Conservation (phyloP, 2,888 invertebrate species). For the Podabrus alpinus region DNA sequence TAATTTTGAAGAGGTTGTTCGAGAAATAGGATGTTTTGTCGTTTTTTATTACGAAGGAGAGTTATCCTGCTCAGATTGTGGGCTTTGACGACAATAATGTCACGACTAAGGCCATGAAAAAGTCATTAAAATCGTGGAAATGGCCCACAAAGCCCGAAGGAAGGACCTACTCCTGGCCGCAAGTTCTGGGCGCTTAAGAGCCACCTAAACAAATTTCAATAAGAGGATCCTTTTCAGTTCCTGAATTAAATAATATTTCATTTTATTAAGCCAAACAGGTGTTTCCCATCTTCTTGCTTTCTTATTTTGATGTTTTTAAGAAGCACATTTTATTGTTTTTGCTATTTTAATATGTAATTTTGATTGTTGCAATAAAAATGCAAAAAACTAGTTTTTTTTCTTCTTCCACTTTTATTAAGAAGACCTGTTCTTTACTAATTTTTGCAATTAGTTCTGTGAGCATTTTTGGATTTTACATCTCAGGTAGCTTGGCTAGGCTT, state of each 20-base stretch:
- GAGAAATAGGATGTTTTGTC: no score
- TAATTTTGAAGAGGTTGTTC: no score
- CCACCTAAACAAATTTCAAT: not conserved
- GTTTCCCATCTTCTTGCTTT: not conserved
- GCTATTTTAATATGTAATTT: not conserved
- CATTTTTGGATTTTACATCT: no score
- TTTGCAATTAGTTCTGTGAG: no score
- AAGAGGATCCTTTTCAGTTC: not conserved
- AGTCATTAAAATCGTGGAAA: not conserved
- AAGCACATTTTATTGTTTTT: not conserved
- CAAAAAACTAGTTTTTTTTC: not conserved
- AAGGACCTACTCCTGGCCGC: not conserved
- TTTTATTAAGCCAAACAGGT: not conserved
- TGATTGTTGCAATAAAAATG: not conserved
- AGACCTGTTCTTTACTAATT: no score
- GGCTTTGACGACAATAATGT: no score
- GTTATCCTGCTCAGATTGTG: no score
- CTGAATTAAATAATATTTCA: not conserved
- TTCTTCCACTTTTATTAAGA: not conserved
- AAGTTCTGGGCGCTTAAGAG: not conserved
- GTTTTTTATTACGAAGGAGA: no score
- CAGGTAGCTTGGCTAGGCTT: no score
- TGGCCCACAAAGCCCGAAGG: not conserved
- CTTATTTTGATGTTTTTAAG: not conserved
- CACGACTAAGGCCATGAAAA: not conserved